Conservation (phyloP, 2,113 vertebrate species). For the Penelope pileata region DNA sequence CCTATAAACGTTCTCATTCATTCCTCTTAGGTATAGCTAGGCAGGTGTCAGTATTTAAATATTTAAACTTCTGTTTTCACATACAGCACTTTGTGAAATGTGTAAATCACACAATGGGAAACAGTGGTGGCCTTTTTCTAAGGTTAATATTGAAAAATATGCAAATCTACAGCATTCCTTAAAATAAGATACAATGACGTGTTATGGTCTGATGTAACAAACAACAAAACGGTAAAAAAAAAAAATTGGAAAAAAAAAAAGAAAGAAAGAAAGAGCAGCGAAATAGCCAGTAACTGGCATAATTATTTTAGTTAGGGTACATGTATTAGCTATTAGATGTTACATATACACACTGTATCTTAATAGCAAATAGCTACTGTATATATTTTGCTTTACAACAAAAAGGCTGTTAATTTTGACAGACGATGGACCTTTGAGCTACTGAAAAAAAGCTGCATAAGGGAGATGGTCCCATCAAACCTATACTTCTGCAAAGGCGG, state of each 20-base stretch:
- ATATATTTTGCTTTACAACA: not conserved
- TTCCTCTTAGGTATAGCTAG: not conserved
- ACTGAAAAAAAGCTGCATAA: not conserved
- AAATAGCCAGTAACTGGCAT: not conserved
- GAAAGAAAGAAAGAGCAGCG: too few relatives aligned
- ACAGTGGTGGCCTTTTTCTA: not conserved
- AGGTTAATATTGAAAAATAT: not conserved
- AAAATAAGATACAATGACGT: not conserved
- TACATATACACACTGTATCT: not conserved
- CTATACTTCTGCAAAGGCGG: not conserved
- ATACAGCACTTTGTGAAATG: fast-evolving
- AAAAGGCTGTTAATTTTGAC: not conserved
- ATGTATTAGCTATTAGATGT: not conserved
- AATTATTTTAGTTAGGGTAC: not conserved
- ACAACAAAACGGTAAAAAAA: not conserved
- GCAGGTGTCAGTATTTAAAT: not conserved
- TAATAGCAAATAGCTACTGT: not conserved
- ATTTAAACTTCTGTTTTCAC: not conserved
- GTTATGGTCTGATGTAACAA: not conserved
- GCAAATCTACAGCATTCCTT: not conserved
- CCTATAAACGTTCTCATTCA: not conserved
- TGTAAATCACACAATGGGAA: not conserved
- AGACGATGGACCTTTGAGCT: not conserved
- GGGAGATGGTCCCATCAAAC: not conserved
- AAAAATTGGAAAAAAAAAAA: too few relatives aligned